Evolutionary conservation across 2,797 vertebrate genomes (phyloP), one percentile per base, ranked within the genome.

Genomic region (Hypotaenidia okinawae): DNA sequence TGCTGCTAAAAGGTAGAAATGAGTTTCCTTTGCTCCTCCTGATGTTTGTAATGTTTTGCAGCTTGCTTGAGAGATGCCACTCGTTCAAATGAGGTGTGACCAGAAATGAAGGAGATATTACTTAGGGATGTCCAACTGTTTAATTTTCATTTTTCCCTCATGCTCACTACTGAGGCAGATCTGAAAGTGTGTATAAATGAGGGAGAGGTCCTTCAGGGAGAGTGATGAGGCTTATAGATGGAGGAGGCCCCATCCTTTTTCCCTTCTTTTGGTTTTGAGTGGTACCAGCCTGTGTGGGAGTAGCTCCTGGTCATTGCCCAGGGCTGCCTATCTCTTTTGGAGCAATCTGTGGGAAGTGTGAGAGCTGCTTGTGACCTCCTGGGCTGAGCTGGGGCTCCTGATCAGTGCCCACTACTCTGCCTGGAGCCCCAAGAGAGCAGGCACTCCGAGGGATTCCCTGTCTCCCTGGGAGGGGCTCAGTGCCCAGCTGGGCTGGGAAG

Each of bases 331-430:
- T 9, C 6, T 10, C 9, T 88, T 88, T 72, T 2, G 4, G 66
- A 88, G 67, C 6, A 89, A 30, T 22, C 37, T 67, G 8, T 86
- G 76, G 62, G 32, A 75, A 37, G 41, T 0, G 2, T 25, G 14
- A 75, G 32, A 21, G 10, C 14, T 43, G 27, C 16, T n/a, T 91
- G 30, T 2, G 1, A 75, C 49, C 32, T 54, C 41, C 58, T 66
- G 58, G 41, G 30, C 32, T 74, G 73, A 83, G 9, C 39, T 51
- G 25, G 13, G 8, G 2, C 21, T 80, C 45, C 69, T 62, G 62
- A n/a, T 64, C 11, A 5, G 30, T 25, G 15, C 24, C 25, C 1
- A 1, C 7, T 3, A 2, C 6, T 9, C 41, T 27, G 27, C 14
- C 25, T 67, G 43, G 49, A 88, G 23, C 28, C 41, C 22, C 30